Conservation (phyloP, 30 jellyfish, hydroid and myxozoan genomes). For the Nemopilema nomurai region DNA sequence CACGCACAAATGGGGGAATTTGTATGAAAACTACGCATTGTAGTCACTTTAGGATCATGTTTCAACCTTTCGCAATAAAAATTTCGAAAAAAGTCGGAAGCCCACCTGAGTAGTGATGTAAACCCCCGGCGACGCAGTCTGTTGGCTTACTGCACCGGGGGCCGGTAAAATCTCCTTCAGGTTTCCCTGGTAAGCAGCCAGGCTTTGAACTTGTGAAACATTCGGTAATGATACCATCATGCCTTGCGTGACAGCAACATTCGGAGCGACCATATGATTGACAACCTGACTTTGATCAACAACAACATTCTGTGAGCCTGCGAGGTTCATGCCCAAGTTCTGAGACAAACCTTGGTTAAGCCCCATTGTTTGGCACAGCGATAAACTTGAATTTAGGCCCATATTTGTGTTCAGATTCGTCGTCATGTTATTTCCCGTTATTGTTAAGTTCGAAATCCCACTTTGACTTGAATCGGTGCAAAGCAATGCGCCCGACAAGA, state of each 20-base stretch:
- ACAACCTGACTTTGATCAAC: constrained; percentile 56
- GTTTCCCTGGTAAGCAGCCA: constrained; percentile 56
- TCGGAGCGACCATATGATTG: constrained; percentile 77
- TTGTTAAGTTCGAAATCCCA: constrained; percentile 50
- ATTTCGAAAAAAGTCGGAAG: background rate
- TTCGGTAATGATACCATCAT: constrained; percentile 92
- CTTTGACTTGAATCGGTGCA: constrained; percentile 39
- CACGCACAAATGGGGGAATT: too few species aligned
- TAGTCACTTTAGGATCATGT: too few species aligned
- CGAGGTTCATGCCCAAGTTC: constrained; percentile 18
- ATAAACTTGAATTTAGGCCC: constrained; percentile 72
- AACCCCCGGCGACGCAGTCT: constrained; percentile 30
- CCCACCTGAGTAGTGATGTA: constrained; percentile 45
- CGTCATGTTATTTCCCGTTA: constrained; percentile 47
- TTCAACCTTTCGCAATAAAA: too few species aligned
- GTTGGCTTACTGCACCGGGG: constrained; percentile 38
- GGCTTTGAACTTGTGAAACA: constrained; percentile 60
- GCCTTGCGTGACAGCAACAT: constrained; percentile 89
- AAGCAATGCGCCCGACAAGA: constrained; percentile 38
- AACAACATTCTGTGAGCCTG: constrained; percentile 28
- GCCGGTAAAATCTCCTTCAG: constrained; percentile 64
- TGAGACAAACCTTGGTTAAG: constrained; percentile 29
- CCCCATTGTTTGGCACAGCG: constrained; percentile 72
- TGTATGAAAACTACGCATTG: too few species aligned
- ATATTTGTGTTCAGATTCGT: constrained; percentile 29